Conservation (phyloP, 2,888 invertebrate genomes). For the Leptothorax acervorum region DNA sequence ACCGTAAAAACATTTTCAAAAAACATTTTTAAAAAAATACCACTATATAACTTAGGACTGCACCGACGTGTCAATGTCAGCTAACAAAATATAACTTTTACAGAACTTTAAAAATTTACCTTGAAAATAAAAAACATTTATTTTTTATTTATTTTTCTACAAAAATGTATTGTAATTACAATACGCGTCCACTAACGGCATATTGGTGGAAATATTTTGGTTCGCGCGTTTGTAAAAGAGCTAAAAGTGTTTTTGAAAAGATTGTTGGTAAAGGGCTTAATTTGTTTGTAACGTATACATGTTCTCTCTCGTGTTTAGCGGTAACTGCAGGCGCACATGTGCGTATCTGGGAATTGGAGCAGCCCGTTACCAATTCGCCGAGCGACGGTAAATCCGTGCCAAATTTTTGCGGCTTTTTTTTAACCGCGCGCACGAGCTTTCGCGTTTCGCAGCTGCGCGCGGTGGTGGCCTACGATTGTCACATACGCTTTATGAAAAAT, state of each 20-base stretch:
- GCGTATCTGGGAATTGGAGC: slow-evolving; percentile 49
- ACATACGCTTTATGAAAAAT: slow-evolving; percentile 50
- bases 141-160: neutral
- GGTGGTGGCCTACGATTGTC: slow-evolving; percentile 38
- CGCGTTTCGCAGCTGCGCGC: slow-evolving; percentile 24
- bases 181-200: neutral
- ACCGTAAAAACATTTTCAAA: no score
- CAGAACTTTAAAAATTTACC: neutral
- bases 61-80: no score
- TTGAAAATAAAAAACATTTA: slow-evolving; percentile 4
- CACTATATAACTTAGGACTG: no score
- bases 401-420: slow-evolving; percentile 49
- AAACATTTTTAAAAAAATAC: no score
- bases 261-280: slow-evolving; percentile 34
- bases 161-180: slow-evolving; percentile 11
- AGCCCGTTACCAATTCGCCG: slow-evolving; percentile 35
- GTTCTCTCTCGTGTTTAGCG: slow-evolving; percentile 28
- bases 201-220: slow-evolving; percentile 36
- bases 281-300: slow-evolving; percentile 45
- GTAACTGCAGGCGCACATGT: slow-evolving; percentile 32
- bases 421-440: neutral
- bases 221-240: neutral
- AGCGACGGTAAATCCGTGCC: slow-evolving; percentile 48
- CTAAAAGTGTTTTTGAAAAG: slow-evolving; percentile 58
- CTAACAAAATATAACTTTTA: no score